phyloP scores from a whole-genome alignment of 2,888 invertebrate species.

The Elegia similella region DNA sequence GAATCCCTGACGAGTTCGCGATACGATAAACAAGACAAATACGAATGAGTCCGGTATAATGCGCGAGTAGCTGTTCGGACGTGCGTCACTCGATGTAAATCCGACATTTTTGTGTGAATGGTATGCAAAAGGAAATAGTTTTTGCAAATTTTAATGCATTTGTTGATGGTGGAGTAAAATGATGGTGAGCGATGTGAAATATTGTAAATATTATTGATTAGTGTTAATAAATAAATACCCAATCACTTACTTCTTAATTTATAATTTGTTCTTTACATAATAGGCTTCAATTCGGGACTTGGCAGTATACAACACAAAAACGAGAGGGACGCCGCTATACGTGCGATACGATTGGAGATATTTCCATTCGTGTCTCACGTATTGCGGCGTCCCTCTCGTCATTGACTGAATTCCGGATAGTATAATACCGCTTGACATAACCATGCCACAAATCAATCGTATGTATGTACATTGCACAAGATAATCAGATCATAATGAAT shows the following conservation, averaged over 20 bases:
- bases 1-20: no score
- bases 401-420: no score
- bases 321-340: no score
- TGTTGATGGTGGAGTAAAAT: slow-evolving; percentile 52
- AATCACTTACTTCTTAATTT: slow-evolving; percentile 45
- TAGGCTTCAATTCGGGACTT: neutral
- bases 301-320: neutral
- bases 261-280: slow-evolving; percentile 24
- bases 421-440: no score
- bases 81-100: slow-evolving; percentile 4
- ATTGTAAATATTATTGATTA: slow-evolving; percentile 72
- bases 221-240: slow-evolving; percentile 67
- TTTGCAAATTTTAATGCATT: slow-evolving; percentile 60
- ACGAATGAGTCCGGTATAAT: no score
- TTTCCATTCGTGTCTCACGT: no score
- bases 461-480: neutral
- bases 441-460: neutral
- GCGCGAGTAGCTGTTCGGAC: neutral
- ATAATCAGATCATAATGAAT: neutral
- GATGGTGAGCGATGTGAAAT: slow-evolving; percentile 46
- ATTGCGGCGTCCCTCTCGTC: no score
- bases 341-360: no score
- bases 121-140: slow-evolving; percentile 45
- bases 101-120: slow-evolving; percentile 26
- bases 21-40: no score